Conservation (phyloP, 2,797 vertebrate species). For the Brachyalestes nurse region DNA sequence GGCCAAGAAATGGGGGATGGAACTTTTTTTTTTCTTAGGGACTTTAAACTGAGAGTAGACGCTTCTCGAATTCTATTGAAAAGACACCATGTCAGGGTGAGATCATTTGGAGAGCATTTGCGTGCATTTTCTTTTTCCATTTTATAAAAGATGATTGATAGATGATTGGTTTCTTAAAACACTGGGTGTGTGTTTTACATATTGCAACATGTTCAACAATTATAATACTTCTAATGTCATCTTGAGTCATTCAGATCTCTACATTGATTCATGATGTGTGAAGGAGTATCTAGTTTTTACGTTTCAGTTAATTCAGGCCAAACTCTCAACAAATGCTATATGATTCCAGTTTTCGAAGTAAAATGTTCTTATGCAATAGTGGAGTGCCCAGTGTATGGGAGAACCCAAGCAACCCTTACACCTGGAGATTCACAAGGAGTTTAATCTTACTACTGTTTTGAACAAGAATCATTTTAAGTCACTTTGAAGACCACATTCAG, state of each 20-base stretch:
- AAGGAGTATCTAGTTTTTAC: neutral
- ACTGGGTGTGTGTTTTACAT: conserved; percentile 43
- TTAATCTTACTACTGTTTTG: conserved; percentile 17
- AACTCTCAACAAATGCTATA: neutral
- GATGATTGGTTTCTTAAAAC: conserved; percentile 40
- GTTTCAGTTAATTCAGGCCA: neutral
- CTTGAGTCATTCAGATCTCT: conserved; percentile 15
- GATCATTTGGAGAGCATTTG: conserved; percentile 42
- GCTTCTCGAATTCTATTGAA: conserved; percentile 34
- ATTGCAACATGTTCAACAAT: conserved; percentile 27
- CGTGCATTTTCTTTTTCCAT: conserved; percentile 9
- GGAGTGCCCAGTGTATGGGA: neutral
- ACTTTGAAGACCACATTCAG: neutral
- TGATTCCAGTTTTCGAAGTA: conserved; percentile 5
- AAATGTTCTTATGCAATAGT: conserved; percentile 25
- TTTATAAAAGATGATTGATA: conserved; percentile 14
- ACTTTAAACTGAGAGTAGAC: conserved; percentile 40
- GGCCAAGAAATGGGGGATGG: neutral
- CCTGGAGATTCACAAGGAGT: conserved; percentile 20
- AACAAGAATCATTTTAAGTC: conserved; percentile 15
- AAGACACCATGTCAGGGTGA: conserved; percentile 38
- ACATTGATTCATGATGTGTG: neutral
- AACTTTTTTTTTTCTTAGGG: conserved; percentile 20
- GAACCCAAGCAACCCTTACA: conserved; percentile 7
- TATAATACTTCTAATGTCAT: conserved; percentile 17